Evolutionary conservation across 1,140 invertebrate species (phyloP).

Genomic region (Pinna nobilis): DNA sequence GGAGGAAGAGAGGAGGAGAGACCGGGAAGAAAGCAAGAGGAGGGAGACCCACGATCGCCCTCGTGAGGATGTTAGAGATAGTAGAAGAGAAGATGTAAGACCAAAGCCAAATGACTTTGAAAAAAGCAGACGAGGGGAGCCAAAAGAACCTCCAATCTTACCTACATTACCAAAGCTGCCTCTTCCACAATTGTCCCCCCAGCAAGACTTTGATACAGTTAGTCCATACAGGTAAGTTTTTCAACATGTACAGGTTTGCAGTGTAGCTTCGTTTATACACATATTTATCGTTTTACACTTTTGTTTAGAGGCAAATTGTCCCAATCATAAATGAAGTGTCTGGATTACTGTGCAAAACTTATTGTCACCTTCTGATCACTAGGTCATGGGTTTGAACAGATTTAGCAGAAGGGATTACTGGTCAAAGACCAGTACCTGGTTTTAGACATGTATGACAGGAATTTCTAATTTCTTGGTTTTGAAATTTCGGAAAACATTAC

Average conservation of each 20-base stretch:
- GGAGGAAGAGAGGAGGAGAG: background rate
- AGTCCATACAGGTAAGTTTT: constrained; percentile 63
- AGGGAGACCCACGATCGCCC: background rate
- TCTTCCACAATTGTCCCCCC: constrained; percentile 61
- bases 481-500: no score
- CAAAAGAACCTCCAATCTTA: constrained; percentile 34
- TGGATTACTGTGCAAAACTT: no score
- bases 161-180: constrained; percentile 57
- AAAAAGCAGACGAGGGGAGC: constrained; percentile 2
- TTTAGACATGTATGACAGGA: no score
- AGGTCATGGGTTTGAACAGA: no score
- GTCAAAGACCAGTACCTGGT: no score
- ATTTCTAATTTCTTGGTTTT: no score
- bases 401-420: no score
- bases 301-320: no score
- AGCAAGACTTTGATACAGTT: constrained; percentile 58
- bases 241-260: background rate
- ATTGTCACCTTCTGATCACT: no score
- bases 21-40: background rate
- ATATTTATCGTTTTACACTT: no score
- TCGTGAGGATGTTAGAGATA: constrained; percentile 13
- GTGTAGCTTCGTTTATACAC: background rate
- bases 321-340: no score
- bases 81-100: constrained; percentile 53
- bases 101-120: background rate